A percentile compares a stretch with the other conserved stretches of the same genome.
phyloP scores from a whole-genome alignment of 2,888 invertebrate genomes.

The Anoplius nigerrimus region DNA sequence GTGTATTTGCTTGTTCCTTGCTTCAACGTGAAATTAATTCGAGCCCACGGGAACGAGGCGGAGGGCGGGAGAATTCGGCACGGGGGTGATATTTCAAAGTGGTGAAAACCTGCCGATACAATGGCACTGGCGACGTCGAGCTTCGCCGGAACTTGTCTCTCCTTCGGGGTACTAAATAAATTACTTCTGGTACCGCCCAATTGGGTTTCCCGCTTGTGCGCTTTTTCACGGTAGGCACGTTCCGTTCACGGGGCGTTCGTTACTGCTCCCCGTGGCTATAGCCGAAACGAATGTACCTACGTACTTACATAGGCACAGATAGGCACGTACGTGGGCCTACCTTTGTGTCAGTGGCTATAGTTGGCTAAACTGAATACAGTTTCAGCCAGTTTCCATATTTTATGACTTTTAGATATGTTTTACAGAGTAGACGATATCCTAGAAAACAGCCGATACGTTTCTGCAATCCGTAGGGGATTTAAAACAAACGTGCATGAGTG shows the following conservation, averaged over 20 bases:
- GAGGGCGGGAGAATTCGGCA: conserved; percentile 25
- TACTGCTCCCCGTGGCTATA: not conserved
- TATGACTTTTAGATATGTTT: conserved; percentile 36
- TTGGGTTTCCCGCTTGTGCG: conserved; percentile 34
- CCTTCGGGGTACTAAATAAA: conserved; percentile 62
- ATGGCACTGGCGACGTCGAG: conserved; percentile 41
- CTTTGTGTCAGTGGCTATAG: too few relatives aligned
- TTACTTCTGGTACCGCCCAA: conserved; percentile 58
- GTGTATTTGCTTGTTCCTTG: conserved; percentile 9
- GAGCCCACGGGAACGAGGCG: conserved; percentile 35
- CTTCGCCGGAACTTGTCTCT: conserved; percentile 41
- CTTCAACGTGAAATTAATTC: conserved; percentile 53
- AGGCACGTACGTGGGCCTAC: not conserved
- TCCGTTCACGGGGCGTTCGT: not conserved
- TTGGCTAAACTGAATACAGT: conserved; percentile 17
- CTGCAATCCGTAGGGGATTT: conserved; percentile 36
- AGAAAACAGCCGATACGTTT: conserved; percentile 19
- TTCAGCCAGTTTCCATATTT: conserved; percentile 23
- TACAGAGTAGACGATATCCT: not conserved
- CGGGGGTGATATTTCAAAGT: conserved; percentile 61
- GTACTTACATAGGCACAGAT: conserved; percentile 19
- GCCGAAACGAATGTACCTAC: too few relatives aligned
- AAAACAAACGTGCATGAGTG: conserved; percentile 10
- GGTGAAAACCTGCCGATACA: conserved; percentile 65
- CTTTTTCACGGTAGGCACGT: conserved; percentile 34